Evolutionary conservation across 2,888 invertebrate species (phyloP).

Genomic region (Phaedon cochleariae): DNA sequence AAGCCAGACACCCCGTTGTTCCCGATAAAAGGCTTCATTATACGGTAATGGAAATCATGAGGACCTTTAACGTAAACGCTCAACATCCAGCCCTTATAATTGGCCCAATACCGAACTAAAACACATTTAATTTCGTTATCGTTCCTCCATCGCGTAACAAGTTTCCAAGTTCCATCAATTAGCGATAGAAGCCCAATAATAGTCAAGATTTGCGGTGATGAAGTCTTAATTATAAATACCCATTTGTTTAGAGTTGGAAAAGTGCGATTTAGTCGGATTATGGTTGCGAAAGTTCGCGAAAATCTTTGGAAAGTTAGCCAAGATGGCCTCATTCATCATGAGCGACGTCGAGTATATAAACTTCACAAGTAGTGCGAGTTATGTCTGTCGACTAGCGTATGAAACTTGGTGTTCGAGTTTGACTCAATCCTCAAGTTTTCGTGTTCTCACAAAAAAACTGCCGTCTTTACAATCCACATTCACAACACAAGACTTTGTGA

Average conservation of each 20-base stretch:
- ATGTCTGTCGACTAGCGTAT: background rate
- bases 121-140: conserved; percentile 32
- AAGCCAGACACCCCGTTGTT: background rate
- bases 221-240: conserved; percentile 29
- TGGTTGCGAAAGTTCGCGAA: background rate
- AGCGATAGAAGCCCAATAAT: conserved; percentile 21
- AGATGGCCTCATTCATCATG: background rate
- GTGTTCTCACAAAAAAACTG: background rate
- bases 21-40: background rate
- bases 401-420: background rate
- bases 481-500: too few relatives aligned
- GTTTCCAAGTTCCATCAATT: conserved; percentile 30
- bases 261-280: conserved; percentile 12
- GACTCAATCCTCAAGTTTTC: background rate
- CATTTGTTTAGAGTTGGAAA: conserved; percentile 24
- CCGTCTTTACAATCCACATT: too few relatives aligned
- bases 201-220: conserved; percentile 24
- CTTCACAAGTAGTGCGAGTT: background rate
- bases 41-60: background rate
- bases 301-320: conserved; percentile 3
- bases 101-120: conserved; percentile 30
- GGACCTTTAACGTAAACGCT: background rate
- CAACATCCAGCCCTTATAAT: conserved; percentile 13
- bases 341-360: background rate
- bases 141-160: conserved; percentile 22